Evolutionary conservation across 2,888 invertebrate species (phyloP).

Genomic region (Quadroppia sp.): DNA sequence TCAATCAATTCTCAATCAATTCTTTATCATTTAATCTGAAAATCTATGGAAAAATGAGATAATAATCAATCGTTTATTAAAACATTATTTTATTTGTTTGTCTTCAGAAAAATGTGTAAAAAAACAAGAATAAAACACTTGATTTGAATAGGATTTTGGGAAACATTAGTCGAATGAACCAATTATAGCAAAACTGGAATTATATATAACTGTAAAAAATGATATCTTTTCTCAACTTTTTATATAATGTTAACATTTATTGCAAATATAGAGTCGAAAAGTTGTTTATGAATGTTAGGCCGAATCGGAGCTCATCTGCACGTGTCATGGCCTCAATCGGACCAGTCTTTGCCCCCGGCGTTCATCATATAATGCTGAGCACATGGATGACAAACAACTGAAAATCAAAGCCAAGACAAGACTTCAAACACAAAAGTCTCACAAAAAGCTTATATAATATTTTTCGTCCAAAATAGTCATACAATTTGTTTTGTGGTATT

Average conservation of each 20-base stretch:
- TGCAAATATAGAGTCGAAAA: slow-evolving; percentile 5
- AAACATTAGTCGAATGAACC: background rate
- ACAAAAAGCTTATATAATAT: background rate
- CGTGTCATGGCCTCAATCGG: slow-evolving; percentile 16
- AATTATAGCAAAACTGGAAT: background rate
- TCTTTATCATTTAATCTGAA: no score
- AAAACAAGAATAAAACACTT: no score
- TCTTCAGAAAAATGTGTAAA: no score
- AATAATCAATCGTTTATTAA: no score
- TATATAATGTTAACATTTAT: background rate
- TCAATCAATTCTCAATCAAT: no score
- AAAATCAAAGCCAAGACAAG: background rate
- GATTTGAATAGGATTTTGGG: no score
- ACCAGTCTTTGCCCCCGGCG: background rate
- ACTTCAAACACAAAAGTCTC: background rate
- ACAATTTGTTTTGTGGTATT: background rate
- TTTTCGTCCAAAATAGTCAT: background rate
- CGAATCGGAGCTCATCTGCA: background rate
- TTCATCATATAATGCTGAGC: background rate
- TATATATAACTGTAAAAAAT: background rate
- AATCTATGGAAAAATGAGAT: no score
- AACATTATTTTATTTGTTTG: no score
- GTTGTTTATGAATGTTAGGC: background rate
- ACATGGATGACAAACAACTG: slow-evolving; percentile 10
- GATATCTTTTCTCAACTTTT: background rate